Conservation (phyloP, 2,797 vertebrate species). For the Rhabdomys pumilio region DNA sequence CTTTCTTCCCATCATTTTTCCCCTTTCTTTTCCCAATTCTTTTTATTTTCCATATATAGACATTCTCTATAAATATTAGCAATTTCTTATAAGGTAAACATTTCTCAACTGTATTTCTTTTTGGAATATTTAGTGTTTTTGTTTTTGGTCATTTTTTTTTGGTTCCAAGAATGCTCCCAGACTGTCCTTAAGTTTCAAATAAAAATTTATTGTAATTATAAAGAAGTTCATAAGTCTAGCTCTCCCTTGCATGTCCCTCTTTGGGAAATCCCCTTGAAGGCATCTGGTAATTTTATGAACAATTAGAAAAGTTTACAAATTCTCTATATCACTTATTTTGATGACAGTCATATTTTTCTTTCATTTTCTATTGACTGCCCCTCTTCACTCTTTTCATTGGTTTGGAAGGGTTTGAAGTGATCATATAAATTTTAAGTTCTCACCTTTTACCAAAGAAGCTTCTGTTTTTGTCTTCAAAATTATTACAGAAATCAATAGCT, state of each 20-base stretch:
- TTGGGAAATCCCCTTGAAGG: background rate
- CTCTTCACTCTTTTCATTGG: background rate
- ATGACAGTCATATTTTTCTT: background rate
- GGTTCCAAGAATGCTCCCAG: background rate
- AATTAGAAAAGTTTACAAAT: background rate
- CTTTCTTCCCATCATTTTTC: background rate
- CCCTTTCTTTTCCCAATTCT: too few species aligned
- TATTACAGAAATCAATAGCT: background rate
- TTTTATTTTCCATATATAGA: background rate
- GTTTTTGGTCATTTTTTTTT: background rate
- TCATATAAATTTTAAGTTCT: background rate
- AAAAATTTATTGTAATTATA: conserved; percentile 3
- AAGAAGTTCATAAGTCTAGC: background rate
- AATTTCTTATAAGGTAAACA: background rate
- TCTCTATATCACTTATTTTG: conserved; percentile 22
- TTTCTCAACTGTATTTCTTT: conserved; percentile 23
- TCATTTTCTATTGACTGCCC: background rate
- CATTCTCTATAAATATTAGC: background rate
- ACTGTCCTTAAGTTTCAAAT: background rate
- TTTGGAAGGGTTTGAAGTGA: background rate
- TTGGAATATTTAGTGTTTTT: background rate
- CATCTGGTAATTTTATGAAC: background rate
- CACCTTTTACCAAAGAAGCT: background rate
- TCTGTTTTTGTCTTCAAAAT: too few species aligned
- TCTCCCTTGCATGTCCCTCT: background rate